A percentile compares a stretch with the other conserved stretches of the same genome.
phyloP scores from a whole-genome alignment of 2,113 vertebrate species.

The Hippotragus niger region DNA sequence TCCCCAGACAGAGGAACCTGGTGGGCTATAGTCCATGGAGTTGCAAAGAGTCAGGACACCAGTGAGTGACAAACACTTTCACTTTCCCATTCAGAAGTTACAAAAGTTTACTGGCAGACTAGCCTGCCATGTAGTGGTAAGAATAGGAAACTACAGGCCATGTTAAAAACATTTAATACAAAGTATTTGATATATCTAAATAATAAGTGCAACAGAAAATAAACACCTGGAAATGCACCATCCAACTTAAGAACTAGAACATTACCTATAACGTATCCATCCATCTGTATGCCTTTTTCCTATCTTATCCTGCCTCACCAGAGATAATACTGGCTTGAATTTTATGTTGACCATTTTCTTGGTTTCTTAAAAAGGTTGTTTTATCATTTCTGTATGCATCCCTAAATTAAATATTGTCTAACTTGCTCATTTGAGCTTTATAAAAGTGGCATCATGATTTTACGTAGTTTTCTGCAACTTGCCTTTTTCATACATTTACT shows the following conservation, averaged over 20 bases:
- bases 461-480: background rate
- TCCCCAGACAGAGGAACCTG: background rate
- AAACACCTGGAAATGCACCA: background rate
- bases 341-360: background rate
- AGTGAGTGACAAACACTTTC: background rate
- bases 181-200: background rate
- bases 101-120: background rate
- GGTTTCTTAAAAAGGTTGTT: background rate
- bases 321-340: background rate
- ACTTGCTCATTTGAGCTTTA: background rate
- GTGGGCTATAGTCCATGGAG: background rate
- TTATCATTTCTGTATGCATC: background rate
- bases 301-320: background rate
- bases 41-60: background rate
- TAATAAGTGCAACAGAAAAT: slow-evolving; percentile 8
- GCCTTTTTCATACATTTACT: background rate
- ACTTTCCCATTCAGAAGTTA: background rate
- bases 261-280: background rate
- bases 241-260: background rate
- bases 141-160: background rate
- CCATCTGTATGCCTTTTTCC: background rate
- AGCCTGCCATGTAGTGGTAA: slow-evolving; percentile 46
- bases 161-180: background rate
- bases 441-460: background rate
- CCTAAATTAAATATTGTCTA: background rate